Percentiles rank a stretch among this genome's conserved stretches.
These are phyloP conservation scores for Squalus acanthias DNA, from an alignment of 2,797 vertebrate genomes.

Conservation along the genomic window DNA sequence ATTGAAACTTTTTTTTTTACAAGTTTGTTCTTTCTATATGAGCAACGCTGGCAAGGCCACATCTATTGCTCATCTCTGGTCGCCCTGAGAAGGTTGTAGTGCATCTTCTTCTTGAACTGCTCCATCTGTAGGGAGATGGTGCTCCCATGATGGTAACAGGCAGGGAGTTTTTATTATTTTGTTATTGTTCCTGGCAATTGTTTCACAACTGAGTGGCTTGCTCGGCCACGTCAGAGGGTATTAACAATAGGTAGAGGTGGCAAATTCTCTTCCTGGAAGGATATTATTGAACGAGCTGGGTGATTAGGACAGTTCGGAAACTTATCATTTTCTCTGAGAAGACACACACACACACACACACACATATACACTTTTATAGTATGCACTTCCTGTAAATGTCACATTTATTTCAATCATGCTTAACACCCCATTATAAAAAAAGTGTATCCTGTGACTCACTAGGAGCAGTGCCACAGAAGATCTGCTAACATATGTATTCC, in stretches of 20 bases:
- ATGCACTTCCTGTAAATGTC: neutral
- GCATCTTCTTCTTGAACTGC: too few relatives aligned
- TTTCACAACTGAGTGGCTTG: too few relatives aligned
- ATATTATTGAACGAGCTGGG: neutral
- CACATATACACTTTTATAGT: neutral
- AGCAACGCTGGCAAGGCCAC: neutral
- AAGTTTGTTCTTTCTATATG: neutral
- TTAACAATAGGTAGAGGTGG: neutral
- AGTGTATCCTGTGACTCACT: neutral
- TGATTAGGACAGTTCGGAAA: neutral
- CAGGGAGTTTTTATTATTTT: too few relatives aligned
- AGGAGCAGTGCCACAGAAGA: neutral
- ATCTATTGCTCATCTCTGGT: too few relatives aligned
- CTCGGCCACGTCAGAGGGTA: neutral
- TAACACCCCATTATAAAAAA: neutral
- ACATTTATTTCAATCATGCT: neutral
- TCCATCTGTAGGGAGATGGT: too few relatives aligned
- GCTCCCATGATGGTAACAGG: too few relatives aligned
- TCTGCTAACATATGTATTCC: neutral
- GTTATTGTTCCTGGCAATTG: too few relatives aligned
- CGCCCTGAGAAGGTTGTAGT: too few relatives aligned
- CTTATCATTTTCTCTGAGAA: neutral
- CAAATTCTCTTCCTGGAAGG: neutral
- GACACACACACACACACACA: neutral
- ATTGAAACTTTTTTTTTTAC: neutral